Base-by-base conservation (phyloP, 2,797 vertebrate species). In the Danio aesculapii region DNA sequence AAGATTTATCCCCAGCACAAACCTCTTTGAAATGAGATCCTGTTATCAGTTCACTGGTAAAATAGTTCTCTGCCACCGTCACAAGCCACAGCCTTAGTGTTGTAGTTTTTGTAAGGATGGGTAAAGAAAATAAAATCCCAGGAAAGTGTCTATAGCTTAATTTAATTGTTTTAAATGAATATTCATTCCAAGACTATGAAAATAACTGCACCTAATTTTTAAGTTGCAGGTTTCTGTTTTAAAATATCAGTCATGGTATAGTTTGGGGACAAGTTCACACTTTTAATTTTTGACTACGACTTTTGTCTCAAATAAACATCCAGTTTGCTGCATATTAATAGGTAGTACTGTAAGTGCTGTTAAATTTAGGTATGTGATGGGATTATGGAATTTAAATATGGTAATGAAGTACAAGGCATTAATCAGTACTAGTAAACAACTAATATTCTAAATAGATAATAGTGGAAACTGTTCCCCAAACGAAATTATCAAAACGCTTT, bases 11-110 rank as follows among this genome's bases (percentile, higher is more conserved):
- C 55, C 62, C 49, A 79, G 66, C 52, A 75, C 49, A 63, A 41
- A 44, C 58, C 67, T 63, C 68, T 58, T 79, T 75, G 52, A 75
- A 82, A 82, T 78, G 46, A 81, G 43, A 69, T 9, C 47, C 46
- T 11, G 19, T 64, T 77, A 59, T 81, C 43, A 46, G 50, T 64
- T 49, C 50, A 74, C 41, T 30, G 16, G 49, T 77, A 43, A 64
- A 71, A 70, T 19, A 64, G 64, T 21, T 67, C 68, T 68, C 39
- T 63, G 19, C n/a, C 14, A 61, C n/a, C 8, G 30, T 61, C 14
- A 44, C 30, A 58, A 43, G 59, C 17, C 30, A 39, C 7, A 59
- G 21, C 63, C 41, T 58, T 49, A 39, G 39, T 19, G 10, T 81
- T 19, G 39, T 49, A 30, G 41, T 53, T 61, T 62, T 57, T 21